Conservation (phyloP, 2,797 vertebrate genomes). For the Loriculus beryllinus region DNA sequence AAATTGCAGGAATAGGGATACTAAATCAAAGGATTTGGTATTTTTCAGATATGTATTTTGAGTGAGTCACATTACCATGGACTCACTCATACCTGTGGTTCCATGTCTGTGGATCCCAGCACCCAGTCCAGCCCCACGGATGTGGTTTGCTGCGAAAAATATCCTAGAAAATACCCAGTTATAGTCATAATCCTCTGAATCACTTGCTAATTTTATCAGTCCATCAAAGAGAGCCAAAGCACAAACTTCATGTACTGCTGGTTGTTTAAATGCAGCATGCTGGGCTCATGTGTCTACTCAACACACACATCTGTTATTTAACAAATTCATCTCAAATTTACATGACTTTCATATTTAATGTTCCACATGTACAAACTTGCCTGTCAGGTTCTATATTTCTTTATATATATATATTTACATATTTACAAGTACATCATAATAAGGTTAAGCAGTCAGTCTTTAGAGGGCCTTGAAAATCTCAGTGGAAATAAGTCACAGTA, state of each 20-base stretch:
- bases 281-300: neutral
- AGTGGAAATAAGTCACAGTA: neutral
- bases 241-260: neutral
- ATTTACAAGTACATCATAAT: neutral
- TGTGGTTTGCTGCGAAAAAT: neutral
- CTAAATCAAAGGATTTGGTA: neutral
- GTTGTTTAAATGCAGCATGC: neutral
- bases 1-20: neutral
- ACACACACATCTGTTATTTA: neutral
- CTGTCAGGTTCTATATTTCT: neutral
- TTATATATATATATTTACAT: neutral
- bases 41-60: neutral
- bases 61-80: neutral
- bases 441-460: neutral
- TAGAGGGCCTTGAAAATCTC: neutral
- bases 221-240: neutral
- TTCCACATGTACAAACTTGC: neutral
- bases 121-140: neutral
- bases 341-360: neutral
- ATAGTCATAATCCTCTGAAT: neutral
- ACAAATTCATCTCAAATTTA: neutral
- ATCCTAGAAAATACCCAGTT: neutral
- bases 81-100: neutral
- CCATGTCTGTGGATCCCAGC: neutral
- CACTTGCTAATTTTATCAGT: neutral